Conservation (phyloP, 1,140 invertebrate species). For the Brachionus paranguensis region DNA sequence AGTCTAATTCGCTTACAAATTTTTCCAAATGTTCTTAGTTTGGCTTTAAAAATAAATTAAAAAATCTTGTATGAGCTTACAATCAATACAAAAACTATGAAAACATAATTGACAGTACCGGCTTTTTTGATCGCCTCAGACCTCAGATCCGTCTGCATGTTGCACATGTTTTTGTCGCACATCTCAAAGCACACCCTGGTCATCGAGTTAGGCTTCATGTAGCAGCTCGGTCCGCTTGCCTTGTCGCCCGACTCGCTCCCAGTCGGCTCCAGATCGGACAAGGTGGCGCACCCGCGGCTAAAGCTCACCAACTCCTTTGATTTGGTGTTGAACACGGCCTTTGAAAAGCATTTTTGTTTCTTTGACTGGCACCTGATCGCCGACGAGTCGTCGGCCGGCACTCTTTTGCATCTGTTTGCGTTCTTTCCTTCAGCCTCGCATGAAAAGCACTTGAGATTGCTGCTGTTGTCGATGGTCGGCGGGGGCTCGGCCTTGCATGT, state of each 20-base stretch:
- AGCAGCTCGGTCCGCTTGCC: background rate
- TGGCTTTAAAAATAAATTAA: conserved; percentile 27
- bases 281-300: background rate
- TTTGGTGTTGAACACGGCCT: conserved; percentile 21
- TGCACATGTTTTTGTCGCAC: conserved; percentile 27
- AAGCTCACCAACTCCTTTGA: conserved; percentile 5
- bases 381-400: background rate
- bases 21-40: background rate
- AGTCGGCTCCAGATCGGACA: background rate
- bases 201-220: background rate
- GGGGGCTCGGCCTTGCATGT: conserved; percentile 11
- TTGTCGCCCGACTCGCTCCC: background rate
- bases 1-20: background rate
- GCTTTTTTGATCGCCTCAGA: conserved; percentile 27
- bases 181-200: background rate
- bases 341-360: conserved; percentile 36
- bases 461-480: background rate
- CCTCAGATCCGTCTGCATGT: conserved; percentile 14
- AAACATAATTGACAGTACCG: conserved; percentile 30
- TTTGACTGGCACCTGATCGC: background rate
- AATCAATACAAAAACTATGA: conserved; percentile 20
- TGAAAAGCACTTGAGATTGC: conserved; percentile 29
- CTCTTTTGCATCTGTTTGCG: background rate
- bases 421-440: conserved; percentile 24
- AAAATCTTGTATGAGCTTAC: conserved; percentile 35